Percentiles rank a stretch among this genome's conserved stretches.
Evolutionary conservation across 2,888 invertebrate species (phyloP).

Genomic region (Eristalis pertinax): DNA sequence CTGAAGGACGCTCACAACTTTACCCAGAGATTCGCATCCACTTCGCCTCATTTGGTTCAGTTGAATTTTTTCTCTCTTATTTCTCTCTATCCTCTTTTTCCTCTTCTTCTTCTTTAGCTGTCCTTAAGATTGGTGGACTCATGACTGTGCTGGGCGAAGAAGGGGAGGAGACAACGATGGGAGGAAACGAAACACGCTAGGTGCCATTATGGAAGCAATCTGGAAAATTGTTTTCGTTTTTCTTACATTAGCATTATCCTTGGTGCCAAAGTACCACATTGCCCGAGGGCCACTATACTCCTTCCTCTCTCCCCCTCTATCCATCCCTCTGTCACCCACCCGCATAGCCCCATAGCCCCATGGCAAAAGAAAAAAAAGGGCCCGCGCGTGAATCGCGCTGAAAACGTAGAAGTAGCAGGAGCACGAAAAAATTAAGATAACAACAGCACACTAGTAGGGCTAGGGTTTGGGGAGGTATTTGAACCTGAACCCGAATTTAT

Average conservation of each 20-base stretch:
- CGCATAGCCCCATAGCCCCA: too few relatives aligned
- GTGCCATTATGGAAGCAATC: constrained; percentile 72
- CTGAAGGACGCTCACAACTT: constrained; percentile 59
- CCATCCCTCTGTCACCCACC: too few relatives aligned
- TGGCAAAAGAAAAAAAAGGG: constrained; percentile 40
- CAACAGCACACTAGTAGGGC: constrained; percentile 24
- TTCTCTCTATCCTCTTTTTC: too few relatives aligned
- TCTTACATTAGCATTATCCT: constrained; percentile 71
- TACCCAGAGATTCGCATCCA: constrained; percentile 40
- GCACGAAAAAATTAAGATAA: constrained; percentile 62
- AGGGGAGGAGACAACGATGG: not conserved
- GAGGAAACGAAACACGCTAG: constrained; percentile 44
- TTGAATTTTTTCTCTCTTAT: not conserved
- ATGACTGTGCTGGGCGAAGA: not conserved
- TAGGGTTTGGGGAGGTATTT: not conserved
- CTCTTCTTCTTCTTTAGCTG: not conserved
- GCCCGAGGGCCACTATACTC: constrained; percentile 47
- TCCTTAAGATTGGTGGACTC: not conserved
- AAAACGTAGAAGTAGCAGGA: not conserved
- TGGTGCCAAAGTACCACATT: constrained; percentile 65
- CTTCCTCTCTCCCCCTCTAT: not conserved
- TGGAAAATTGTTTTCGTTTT: constrained; percentile 71
- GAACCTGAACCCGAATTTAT: constrained; percentile 65
- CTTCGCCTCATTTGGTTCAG: constrained; percentile 48
- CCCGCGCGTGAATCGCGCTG: constrained; percentile 9